Evolutionary conservation across 2,888 invertebrate genomes (phyloP).

Genomic region (Atherix ibis): DNA sequence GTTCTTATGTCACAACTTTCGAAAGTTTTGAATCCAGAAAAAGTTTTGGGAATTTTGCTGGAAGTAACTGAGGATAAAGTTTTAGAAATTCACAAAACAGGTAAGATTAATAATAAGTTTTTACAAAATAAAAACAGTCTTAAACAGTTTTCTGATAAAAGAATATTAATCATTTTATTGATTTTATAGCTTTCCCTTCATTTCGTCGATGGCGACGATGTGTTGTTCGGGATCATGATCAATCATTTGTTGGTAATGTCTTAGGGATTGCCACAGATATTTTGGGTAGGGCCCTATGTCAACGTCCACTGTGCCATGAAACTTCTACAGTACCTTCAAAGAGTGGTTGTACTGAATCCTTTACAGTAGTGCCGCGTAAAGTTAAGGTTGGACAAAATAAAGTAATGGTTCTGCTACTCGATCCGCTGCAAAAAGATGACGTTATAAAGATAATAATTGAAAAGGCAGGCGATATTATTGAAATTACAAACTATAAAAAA

Average conservation of each 20-base stretch:
- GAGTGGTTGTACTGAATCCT: constrained; percentile 27
- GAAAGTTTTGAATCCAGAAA: constrained; percentile 39
- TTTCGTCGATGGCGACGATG: constrained; percentile 70
- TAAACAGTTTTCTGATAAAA: no score
- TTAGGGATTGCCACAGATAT: constrained; percentile 69
- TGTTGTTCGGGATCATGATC: constrained; percentile 66
- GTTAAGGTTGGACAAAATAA: constrained; percentile 54
- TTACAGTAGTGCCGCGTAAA: constrained; percentile 31
- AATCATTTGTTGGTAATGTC: constrained; percentile 68
- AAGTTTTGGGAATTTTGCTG: constrained; percentile 63
- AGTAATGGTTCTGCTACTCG: constrained; percentile 61
- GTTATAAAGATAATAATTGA: constrained; percentile 62
- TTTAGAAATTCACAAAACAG: constrained; percentile 49
- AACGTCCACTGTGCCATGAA: constrained; percentile 43
- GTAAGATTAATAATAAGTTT: no score
- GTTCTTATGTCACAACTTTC: constrained; percentile 27
- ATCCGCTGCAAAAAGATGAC: constrained; percentile 63
- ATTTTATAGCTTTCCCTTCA: constrained; percentile 40
- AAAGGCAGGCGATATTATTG: constrained; percentile 62
- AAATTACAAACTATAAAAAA: constrained; percentile 56
- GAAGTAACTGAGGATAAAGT: constrained; percentile 62
- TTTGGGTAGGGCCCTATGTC: constrained; percentile 42
- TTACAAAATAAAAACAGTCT: no score
- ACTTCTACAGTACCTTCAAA: constrained; percentile 39
- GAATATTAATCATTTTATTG: no score